Evolutionary conservation across 2,888 invertebrate species (phyloP), one percentile per base, ranked within the genome.

Genomic region (Rhorus exstirpatorius): DNA sequence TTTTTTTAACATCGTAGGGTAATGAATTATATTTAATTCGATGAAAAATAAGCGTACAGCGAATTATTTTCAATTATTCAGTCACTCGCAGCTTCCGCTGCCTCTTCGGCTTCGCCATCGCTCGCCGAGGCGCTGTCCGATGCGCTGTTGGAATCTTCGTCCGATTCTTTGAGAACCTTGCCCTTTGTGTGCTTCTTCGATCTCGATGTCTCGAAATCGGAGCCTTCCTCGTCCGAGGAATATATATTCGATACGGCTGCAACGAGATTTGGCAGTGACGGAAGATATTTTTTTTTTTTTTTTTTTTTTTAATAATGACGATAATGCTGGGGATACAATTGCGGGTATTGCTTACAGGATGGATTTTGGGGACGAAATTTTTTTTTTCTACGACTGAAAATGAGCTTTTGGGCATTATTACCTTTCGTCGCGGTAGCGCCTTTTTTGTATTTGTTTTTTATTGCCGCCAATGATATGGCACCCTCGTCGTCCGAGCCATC

Each of bases 401-500:
- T n/a, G n/a, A n/a, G n/a, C n/a, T n/a, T n/a, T n/a, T n/a, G n/a
- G n/a, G n/a, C n/a, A n/a, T n/a, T n/a, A n/a, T n/a, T 90, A 94
- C 94, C 93, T 93, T 94, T 94, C 67, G 92, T 87, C 8, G 87
- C 88, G 68, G 88, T 88, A 10, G 93, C 92, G 31, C 96, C 96
- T 92, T 95, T 95, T 89, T 98, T 99, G 93, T 97, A 98, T 90
- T 97, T 97, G 93, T 97, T 98, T 93, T 99, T 99, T 92, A 99
- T 99, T 51, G 98, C 98, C 77, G 97, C 96, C 21, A 99, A 94
- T 0, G 98, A 98, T 89, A 99, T 98, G 0, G 97, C 97, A 78
- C 97, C 97, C 90, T 98, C 98, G 92, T 98, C 98, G 82, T 98
- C 98, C n/a, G 97, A 97, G 83, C 97, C 98, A 85, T 98, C 97